Evolutionary conservation across 2,888 invertebrate genomes (phyloP), one percentile per base, ranked within the genome.

Genomic region (Hypena proboscidalis): DNA sequence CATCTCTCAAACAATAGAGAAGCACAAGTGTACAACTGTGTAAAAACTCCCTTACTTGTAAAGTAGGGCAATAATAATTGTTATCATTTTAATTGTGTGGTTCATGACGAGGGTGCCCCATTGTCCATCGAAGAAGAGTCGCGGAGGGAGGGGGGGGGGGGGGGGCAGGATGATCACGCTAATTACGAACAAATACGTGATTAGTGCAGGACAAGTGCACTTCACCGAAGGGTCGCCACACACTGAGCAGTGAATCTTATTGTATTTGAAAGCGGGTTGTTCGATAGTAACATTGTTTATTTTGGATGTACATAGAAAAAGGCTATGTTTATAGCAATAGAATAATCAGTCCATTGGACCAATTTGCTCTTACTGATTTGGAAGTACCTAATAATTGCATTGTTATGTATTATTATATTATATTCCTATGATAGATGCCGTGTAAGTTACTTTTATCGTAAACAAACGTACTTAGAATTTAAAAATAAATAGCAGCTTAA

Each of bases 141-240:
- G 17, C 17, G 17, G 22, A 1, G 32, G 23, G 33, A 22, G 23
- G 7, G 15, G 26, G 6, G 11, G 13, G 6, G 9, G 6, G 2
- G 13, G 11, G 17, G 19, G 7, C 5, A 14, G 17, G 13, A n/a
- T 9, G n/a, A 4, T 32, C n/a, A 15, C 29, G 23, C 34, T 62
- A 31, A 42, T 41, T 45, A 46, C 21, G 30, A 54, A 58, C 49
- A 49, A 52, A 57, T 44, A 30, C 7, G 31, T 46, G 33, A 52
- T 53, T 57, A 59, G 36, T 42, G 31, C 42, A 29, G 20, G 27
- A 34, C n/a, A 8, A n/a, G 7, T 22, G 21, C 11, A 29, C 33
- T 34, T 39, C 23, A 21, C 2, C n/a, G 32, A 11, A 14, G 14
- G 26, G 11, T 5, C 26, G 8, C 5, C 2, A 11, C 15, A 27